phyloP scores from a whole-genome alignment of 2,113 vertebrate species.

The Aphyosemion australe region DNA sequence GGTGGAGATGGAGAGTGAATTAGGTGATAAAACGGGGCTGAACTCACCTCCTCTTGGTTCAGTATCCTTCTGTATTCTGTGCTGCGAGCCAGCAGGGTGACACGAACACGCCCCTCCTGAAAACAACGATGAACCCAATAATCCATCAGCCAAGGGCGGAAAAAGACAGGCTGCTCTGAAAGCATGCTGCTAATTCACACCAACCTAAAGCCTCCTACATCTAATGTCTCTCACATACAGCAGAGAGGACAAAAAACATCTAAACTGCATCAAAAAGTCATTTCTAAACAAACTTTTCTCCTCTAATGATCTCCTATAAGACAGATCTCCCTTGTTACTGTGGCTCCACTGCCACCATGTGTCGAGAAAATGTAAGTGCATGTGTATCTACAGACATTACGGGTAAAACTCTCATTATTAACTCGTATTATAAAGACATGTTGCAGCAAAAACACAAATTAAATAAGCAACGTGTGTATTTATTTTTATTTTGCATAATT shows the following conservation, averaged over 20 bases:
- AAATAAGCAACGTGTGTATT: neutral
- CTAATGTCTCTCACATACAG: neutral
- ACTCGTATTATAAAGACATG: neutral
- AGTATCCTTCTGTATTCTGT: constrained; percentile 93
- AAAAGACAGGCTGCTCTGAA: constrained; percentile 39
- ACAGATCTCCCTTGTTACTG: neutral
- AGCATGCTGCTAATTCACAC: constrained; percentile 47
- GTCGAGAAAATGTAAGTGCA: constrained; percentile 15
- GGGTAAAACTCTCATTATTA: neutral
- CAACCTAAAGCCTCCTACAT: constrained; percentile 3
- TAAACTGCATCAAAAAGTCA: neutral
- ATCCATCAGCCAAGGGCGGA: constrained; percentile 63
- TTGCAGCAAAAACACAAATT: neutral
- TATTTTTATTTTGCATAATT: neutral
- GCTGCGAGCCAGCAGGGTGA: constrained; percentile 93
- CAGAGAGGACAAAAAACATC: neutral
- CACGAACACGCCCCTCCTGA: constrained; percentile 89
- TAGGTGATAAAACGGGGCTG: constrained; percentile 12
- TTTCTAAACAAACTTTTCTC: neutral
- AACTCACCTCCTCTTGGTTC: constrained; percentile 92
- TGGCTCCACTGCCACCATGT: constrained; percentile 61
- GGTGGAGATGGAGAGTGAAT: constrained; percentile 17
- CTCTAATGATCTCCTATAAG: neutral
- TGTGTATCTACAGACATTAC: neutral
- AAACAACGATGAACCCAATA: constrained; percentile 64